Percentiles rank a stretch among this genome's conserved stretches.
Conservation (phyloP, 30 jellyfish, hydroid and myxozoan species). For the Morbakka virulenta region DNA sequence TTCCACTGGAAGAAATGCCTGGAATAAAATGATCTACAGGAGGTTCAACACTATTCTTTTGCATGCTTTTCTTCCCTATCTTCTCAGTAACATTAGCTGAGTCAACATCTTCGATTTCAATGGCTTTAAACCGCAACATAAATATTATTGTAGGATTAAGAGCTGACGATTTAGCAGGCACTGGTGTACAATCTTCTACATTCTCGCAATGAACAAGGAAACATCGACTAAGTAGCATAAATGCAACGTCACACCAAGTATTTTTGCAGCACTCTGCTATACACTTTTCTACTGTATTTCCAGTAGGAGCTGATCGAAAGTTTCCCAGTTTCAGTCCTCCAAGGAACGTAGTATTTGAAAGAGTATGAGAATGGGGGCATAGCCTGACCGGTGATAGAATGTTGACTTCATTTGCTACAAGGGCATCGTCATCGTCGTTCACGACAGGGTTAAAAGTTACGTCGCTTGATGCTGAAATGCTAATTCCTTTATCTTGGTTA, state of each 20-base stretch:
- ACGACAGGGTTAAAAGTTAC: not conserved
- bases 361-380: constrained; percentile 67
- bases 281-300: constrained; percentile 56
- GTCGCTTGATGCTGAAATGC: not conserved
- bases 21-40: too few species aligned
- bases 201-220: constrained; percentile 59
- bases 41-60: too few species aligned
- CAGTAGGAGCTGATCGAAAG: constrained; percentile 41
- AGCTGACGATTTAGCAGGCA: constrained; percentile 51
- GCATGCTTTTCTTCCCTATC: too few species aligned
- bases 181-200: constrained; percentile 37
- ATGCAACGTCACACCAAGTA: constrained; percentile 68
- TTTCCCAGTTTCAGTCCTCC: constrained; percentile 67
- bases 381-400: constrained; percentile 1
- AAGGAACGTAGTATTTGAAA: constrained; percentile 56
- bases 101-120: not conserved
- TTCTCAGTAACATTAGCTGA: not conserved
- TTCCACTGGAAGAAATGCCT: too few species aligned
- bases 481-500: not conserved
- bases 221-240: constrained; percentile 70
- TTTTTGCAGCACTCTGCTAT: constrained; percentile 64
- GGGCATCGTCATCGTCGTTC: constrained; percentile 18
- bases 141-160: constrained; percentile 39
- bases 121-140: constrained; percentile 11
- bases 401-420: constrained; percentile 20